Evolutionary conservation across 1,140 invertebrate genomes (phyloP).

Genomic region (Conopomorpha cramerella): DNA sequence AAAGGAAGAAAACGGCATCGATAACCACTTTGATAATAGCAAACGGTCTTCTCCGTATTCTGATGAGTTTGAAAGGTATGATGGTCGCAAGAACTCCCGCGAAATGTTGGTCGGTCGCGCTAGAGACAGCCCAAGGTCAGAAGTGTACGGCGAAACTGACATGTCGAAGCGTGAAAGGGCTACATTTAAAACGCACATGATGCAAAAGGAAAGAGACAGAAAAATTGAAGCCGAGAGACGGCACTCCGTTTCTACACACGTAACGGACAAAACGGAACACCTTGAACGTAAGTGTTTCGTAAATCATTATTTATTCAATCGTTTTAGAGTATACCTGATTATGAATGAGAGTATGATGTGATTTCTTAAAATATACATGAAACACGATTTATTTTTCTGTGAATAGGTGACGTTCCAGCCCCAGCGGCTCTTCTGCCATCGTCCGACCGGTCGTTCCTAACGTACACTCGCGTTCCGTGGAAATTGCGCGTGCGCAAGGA

Average conservation of each 20-base stretch:
- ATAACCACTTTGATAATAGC: constrained; percentile 24
- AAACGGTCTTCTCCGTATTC: constrained; percentile 29
- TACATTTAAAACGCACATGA: constrained; percentile 71
- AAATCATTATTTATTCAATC: too few relatives aligned
- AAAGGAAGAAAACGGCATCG: constrained; percentile 33
- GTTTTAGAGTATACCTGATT: too few relatives aligned
- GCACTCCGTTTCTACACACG: constrained; percentile 73
- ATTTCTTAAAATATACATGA: too few relatives aligned
- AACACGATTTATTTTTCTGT: too few relatives aligned
- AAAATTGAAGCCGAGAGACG: constrained; percentile 72
- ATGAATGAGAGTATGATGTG: too few relatives aligned
- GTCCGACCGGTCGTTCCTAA: constrained; percentile 74
- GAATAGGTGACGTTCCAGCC: constrained; percentile 63
- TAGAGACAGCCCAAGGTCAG: constrained; percentile 50
- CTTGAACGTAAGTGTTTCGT: constrained; percentile 67
- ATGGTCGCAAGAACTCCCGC: constrained; percentile 48
- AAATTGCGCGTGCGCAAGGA: constrained; percentile 89
- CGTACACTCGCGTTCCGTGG: constrained; percentile 91
- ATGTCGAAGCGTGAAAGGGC: constrained; percentile 47
- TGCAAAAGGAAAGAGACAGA: constrained; percentile 63
- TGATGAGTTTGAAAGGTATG: constrained; percentile 48
- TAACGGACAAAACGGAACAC: constrained; percentile 74
- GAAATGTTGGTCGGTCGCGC: constrained; percentile 51
- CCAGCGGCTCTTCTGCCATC: constrained; percentile 56
- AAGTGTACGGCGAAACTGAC: constrained; percentile 34